Base-by-base conservation (phyloP, 2,797 vertebrate species). In the Bucorvus abyssinicus region DNA sequence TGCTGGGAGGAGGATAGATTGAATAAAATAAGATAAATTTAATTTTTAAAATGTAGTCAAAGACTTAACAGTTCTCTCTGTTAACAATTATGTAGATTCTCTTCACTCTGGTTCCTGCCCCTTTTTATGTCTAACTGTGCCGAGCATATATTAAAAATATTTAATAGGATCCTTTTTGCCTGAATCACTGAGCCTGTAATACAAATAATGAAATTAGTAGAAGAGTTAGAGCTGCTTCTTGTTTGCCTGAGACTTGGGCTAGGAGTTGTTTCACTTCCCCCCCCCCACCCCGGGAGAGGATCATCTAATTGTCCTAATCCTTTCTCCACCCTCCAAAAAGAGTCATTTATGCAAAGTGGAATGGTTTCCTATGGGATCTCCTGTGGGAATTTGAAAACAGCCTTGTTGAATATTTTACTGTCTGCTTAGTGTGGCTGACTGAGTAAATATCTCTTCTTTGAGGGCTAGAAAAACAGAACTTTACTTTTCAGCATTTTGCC, bases 351-450 rank as follows among this genome's bases (percentile, higher is more conserved):
- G 87, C 83, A 91, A 89, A 94, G 69, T 67, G 84, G 75, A 65
- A 52, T 57, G 59, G 88, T 96, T 96, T 97, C 85, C 93, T 94
- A 84, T 92, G 86, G 89, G 81, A 80, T 95, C 94, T 82, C 68
- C 61, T 91, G 26, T 96, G 93, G 83, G 84, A 95, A 85, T 96
- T 71, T 75, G 55, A 49, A 83, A 85, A 91, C 21, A 65, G 27
- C 90, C 70, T n/a, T n/a, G 32, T 4, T 92, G 55, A 88, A 18
- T 69, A 77, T 86, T 91, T 88, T 75, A 93, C 90, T 87, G 53
- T 74, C 84, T 89, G 68, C 60, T 89, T 55, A 67, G 42, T 74
- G 89, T 91, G 92, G 73, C 84, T 83, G 67, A 71, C 17, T 4
- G 61, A 69, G n/a, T 95, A 93, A 93, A 94, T 65, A 14, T 77